A percentile compares a stretch with the other conserved stretches of the same genome.
These are phyloP conservation scores for Bombus sibiricus DNA, from an alignment of 1,140 invertebrate genomes.

Conservation along the genomic window DNA sequence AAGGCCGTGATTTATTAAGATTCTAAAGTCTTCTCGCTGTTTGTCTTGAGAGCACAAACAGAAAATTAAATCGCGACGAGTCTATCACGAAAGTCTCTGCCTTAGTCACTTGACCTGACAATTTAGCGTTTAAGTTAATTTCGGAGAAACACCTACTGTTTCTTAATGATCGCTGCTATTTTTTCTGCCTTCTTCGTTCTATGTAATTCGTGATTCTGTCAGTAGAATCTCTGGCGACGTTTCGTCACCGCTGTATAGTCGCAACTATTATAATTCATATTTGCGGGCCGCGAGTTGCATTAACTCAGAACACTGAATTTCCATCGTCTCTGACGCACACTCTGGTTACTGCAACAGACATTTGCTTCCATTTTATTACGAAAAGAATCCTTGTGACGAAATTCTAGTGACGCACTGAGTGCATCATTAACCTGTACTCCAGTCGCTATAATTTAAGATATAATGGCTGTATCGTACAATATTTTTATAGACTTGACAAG, in stretches of 20 bases:
- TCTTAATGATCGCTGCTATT: not conserved
- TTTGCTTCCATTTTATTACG: not conserved
- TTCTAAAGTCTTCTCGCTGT: too few species aligned
- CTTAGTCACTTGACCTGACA: not conserved
- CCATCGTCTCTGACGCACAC: constrained; percentile 18
- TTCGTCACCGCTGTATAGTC: constrained; percentile 1
- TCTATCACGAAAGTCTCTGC: too few species aligned
- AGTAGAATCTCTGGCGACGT: not conserved
- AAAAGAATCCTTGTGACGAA: not conserved
- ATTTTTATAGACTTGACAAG: too few species aligned
- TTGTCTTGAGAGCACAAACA: too few species aligned
- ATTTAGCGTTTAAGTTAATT: not conserved
- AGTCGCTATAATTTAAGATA: not conserved
- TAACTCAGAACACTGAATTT: not conserved
- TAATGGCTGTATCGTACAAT: not conserved
- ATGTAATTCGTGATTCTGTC: not conserved
- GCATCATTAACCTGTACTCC: too few species aligned
- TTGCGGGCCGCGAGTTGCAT: not conserved
- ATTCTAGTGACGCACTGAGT: not conserved
- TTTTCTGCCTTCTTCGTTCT: too few species aligned
- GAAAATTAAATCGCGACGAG: too few species aligned
- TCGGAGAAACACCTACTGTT: not conserved
- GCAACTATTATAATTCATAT: too few species aligned
- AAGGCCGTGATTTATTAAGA: too few species aligned
- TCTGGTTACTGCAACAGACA: constrained; percentile 2